phyloP scores from a whole-genome alignment of 2,797 vertebrate species.

The Sus cebifrons region DNA sequence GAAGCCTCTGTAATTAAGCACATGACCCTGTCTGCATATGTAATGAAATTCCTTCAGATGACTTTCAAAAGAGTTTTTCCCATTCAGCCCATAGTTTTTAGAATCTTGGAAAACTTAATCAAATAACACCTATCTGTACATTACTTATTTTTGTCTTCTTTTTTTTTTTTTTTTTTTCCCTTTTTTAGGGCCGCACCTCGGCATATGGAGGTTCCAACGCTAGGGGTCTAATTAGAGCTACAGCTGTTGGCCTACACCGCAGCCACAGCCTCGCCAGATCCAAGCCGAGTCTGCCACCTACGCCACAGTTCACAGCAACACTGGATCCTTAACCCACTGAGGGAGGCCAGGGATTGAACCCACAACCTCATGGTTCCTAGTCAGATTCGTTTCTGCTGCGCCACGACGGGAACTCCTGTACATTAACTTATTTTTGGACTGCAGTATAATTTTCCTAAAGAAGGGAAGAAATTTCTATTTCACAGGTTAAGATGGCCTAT shows the following conservation, averaged over 20 bases:
- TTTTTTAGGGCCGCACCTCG: too few relatives aligned
- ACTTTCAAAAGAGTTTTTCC: constrained; percentile 24
- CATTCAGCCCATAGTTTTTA: not conserved
- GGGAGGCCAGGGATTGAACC: too few relatives aligned
- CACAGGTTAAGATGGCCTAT: not conserved
- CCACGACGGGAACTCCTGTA: not conserved
- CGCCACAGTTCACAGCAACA: too few relatives aligned
- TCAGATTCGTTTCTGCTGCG: too few relatives aligned
- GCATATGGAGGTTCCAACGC: too few relatives aligned
- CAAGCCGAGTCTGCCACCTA: too few relatives aligned
- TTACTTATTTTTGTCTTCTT: not conserved
- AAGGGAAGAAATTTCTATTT: constrained; percentile 31
- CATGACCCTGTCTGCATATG: not conserved
- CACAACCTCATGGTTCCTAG: too few relatives aligned
- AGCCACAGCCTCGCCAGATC: too few relatives aligned
- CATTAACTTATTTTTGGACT: constrained; percentile 1
- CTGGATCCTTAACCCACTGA: too few relatives aligned
- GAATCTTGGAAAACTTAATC: constrained; percentile 35
- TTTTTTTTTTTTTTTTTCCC: too few relatives aligned
- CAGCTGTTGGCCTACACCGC: too few relatives aligned
- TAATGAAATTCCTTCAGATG: not conserved
- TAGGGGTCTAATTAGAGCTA: too few relatives aligned
- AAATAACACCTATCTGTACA: not conserved
- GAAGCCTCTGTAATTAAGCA: not conserved
- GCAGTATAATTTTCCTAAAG: not conserved